A percentile compares a stretch with the other conserved stretches of the same genome.
Evolutionary conservation across 2,888 invertebrate genomes (phyloP).

Genomic region (Notodonta ziczac): DNA sequence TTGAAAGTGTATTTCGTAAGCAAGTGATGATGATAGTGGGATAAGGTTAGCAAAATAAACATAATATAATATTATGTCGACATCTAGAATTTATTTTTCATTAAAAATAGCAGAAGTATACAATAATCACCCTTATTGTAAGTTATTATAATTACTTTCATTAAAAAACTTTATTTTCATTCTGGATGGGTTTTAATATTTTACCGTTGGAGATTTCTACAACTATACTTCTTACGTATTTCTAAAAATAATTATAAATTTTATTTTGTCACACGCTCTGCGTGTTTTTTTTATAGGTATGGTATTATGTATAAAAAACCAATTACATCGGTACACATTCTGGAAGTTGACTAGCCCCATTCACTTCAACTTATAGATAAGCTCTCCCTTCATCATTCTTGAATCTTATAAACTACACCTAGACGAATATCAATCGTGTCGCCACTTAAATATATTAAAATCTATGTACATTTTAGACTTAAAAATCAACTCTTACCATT

Average conservation of each 20-base stretch:
- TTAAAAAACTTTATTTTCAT: not conserved
- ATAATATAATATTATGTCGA: conserved; percentile 16
- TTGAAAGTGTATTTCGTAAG: not conserved
- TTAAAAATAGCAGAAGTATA: conserved; percentile 26
- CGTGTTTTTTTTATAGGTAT: too few species aligned
- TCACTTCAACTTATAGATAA: not conserved
- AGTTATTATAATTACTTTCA: not conserved
- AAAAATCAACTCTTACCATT: not conserved
- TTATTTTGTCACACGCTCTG: too few species aligned
- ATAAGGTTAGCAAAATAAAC: conserved; percentile 12
- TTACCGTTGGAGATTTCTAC: too few species aligned
- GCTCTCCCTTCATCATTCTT: too few species aligned
- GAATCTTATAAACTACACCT: too few species aligned
- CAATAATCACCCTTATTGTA: not conserved
- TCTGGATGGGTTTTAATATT: not conserved
- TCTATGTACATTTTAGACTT: not conserved
- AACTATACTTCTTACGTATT: too few species aligned
- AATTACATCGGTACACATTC: too few species aligned
- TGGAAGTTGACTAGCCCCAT: too few species aligned
- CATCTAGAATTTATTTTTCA: conserved; percentile 33
- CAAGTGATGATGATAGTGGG: conserved; percentile 3
- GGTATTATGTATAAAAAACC: too few species aligned
- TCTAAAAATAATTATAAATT: too few species aligned
- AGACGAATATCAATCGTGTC: too few species aligned
- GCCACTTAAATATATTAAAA: too few species aligned